phyloP scores from a whole-genome alignment of 2,113 vertebrate species.

The Rana temporaria region DNA sequence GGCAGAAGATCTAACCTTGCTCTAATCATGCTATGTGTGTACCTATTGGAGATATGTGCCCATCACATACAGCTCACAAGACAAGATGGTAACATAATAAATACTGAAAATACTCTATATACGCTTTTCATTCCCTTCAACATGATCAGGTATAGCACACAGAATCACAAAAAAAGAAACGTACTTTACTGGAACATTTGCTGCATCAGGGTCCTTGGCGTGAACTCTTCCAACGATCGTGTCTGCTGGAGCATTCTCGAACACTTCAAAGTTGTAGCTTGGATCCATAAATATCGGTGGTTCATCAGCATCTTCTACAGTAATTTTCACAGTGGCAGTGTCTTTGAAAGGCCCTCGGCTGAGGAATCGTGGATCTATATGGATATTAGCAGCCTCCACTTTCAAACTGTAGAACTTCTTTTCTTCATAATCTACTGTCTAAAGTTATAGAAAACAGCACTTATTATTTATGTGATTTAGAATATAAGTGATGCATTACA shows the following conservation, averaged over 20 bases:
- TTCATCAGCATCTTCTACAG: slow-evolving; percentile 93
- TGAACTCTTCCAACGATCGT: slow-evolving; percentile 92
- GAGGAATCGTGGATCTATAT: slow-evolving; percentile 89
- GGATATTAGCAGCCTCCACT: slow-evolving; percentile 91
- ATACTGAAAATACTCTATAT: too few species aligned
- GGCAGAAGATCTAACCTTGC: too few species aligned
- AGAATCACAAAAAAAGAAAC: slow-evolving; percentile 9
- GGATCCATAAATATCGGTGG: slow-evolving; percentile 88
- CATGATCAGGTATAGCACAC: too few species aligned
- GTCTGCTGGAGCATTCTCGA: slow-evolving; percentile 89
- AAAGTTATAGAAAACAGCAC: slow-evolving; percentile 42
- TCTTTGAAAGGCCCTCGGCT: slow-evolving; percentile 97
- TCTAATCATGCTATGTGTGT: too few species aligned
- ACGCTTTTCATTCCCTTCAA: too few species aligned
- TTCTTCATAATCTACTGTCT: slow-evolving; percentile 93
- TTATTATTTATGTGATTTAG: not conserved
- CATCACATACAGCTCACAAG: too few species aligned
- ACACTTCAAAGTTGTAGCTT: slow-evolving; percentile 89
- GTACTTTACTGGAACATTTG: slow-evolving; percentile 91
- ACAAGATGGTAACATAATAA: too few species aligned
- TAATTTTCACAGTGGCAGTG: slow-evolving; percentile 90
- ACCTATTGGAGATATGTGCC: too few species aligned
- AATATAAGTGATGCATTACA: too few species aligned
- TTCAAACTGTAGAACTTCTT: slow-evolving; percentile 90
- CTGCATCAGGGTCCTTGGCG: slow-evolving; percentile 92